Base-by-base conservation (phyloP, 1,140 invertebrate species). In the Drosophila prosaltans region DNA sequence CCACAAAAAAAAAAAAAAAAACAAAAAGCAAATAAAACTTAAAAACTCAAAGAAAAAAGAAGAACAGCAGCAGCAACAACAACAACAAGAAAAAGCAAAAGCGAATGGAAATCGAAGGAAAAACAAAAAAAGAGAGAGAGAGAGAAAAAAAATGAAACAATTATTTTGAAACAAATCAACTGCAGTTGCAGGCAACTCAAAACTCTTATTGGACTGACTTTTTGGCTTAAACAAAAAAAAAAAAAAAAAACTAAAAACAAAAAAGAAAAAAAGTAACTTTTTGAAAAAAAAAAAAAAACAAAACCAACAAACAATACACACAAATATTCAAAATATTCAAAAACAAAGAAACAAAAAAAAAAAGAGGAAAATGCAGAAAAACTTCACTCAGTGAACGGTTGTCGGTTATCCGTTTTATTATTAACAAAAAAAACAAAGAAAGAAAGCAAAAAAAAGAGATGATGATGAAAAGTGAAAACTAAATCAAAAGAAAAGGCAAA, bases 161-260 rank as follows among this genome's bases (percentile, higher is more conserved):
- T 84, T 89, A 90, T 90, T 90, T 90, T 84, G 72, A 75, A 80
- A 86, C 82, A 81, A 88, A 88, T 88, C 88, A 91, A 88, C 80
- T 89, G 80, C 88, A 91, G 83, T 91, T 90, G 86, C 86, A 90
- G 86, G 86, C 86, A 90, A 90, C 83, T 91, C 75, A 83, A 90
- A 90, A 89, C 85, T 88, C 84, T 88, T 89, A 89, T 89, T 89
- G 84, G 84, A 89, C 84, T 89, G 84, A 89, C 85, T 89, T 89
- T 88, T 89, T 84, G 81, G 83, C 83, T 86, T 89, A 89, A 65
- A 78, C 57, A 76, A 65, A 45, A 65, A 48, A 28, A 48, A 48
- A 85, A 88, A 77, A 78, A 6, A 76, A 65, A 45, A 65, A 30
- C n/a, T n/a, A 28, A 48, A 48, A 85, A 86, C 71, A 78, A 74